Percentiles rank a stretch among this genome's conserved stretches.
These are phyloP conservation scores for Scortum barcoo DNA, from an alignment of 2,113 vertebrate species.

Conservation along the genomic window DNA sequence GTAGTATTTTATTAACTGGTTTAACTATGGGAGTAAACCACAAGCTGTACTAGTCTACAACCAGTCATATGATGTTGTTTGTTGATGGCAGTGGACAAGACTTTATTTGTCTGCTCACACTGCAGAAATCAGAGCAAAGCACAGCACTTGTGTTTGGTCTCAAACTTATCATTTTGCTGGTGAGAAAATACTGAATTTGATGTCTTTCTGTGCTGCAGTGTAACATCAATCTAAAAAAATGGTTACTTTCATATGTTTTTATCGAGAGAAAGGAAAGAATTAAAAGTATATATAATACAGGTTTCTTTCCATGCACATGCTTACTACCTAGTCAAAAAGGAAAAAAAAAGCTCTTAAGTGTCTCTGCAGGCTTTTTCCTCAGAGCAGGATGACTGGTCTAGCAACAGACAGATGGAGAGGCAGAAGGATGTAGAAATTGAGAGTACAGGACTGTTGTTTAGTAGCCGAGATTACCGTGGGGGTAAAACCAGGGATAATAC, in stretches of 20 bases:
- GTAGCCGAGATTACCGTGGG: conserved; percentile 15
- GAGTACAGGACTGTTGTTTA: not conserved
- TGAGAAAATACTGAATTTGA: not conserved
- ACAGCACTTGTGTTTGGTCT: too few relatives aligned
- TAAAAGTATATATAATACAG: too few relatives aligned
- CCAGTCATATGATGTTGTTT: too few relatives aligned
- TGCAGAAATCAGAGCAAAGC: too few relatives aligned
- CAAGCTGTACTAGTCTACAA: too few relatives aligned
- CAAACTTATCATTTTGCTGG: not conserved
- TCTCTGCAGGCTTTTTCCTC: not conserved
- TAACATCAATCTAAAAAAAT: not conserved
- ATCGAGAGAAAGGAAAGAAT: not conserved
- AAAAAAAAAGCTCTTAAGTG: too few relatives aligned
- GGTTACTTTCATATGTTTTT: not conserved
- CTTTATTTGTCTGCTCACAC: too few relatives aligned
- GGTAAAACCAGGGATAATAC: not conserved
- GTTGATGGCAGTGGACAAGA: too few relatives aligned
- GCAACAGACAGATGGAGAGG: not conserved
- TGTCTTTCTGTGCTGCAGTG: not conserved
- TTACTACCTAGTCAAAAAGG: not conserved
- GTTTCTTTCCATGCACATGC: not conserved
- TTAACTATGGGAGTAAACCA: too few relatives aligned
- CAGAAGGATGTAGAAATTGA: not conserved
- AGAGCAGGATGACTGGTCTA: conserved; percentile 3
- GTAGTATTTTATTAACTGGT: too few relatives aligned